Conservation (phyloP, 2,888 invertebrate species). For the Altica lythri region DNA sequence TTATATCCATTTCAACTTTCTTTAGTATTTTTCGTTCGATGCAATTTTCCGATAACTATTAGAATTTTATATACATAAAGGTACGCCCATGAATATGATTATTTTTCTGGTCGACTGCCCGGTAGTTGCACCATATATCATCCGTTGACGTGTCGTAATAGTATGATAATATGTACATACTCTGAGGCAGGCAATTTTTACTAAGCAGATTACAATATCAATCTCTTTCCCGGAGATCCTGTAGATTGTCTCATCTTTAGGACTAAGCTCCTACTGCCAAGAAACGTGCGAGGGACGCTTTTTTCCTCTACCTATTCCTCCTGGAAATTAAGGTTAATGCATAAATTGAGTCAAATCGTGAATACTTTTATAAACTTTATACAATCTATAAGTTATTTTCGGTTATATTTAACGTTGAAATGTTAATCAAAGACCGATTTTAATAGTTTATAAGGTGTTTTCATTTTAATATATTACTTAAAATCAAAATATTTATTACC, state of each 20-base stretch:
- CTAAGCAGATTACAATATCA: conserved; percentile 60
- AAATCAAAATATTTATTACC: too few relatives aligned
- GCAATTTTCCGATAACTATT: neutral
- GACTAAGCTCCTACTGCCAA: conserved; percentile 31
- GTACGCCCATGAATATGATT: conserved; percentile 40
- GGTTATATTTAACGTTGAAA: too few relatives aligned
- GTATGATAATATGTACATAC: conserved; percentile 60
- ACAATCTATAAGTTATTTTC: too few relatives aligned
- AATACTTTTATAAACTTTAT: too few relatives aligned
- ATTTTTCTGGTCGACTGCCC: conserved; percentile 55
- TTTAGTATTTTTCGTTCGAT: neutral
- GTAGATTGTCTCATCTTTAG: conserved; percentile 47
- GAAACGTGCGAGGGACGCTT: conserved; percentile 24
- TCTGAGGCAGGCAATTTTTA: conserved; percentile 57
- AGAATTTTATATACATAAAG: conserved; percentile 6
- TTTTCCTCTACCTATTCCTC: conserved; percentile 46
- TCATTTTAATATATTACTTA: too few relatives aligned
- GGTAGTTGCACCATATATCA: conserved; percentile 57
- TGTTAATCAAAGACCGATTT: too few relatives aligned
- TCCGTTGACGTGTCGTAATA: conserved; percentile 59
- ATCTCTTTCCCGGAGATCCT: conserved; percentile 54
- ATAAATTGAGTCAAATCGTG: conserved; percentile 39
- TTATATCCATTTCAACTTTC: too few relatives aligned
- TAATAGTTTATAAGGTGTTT: too few relatives aligned
- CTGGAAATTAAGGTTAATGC: conserved; percentile 52